A percentile compares a stretch with the other conserved stretches of the same genome.
These are phyloP conservation scores for Riparia riparia DNA, from an alignment of 2,113 vertebrate genomes.

Conservation along the genomic window DNA sequence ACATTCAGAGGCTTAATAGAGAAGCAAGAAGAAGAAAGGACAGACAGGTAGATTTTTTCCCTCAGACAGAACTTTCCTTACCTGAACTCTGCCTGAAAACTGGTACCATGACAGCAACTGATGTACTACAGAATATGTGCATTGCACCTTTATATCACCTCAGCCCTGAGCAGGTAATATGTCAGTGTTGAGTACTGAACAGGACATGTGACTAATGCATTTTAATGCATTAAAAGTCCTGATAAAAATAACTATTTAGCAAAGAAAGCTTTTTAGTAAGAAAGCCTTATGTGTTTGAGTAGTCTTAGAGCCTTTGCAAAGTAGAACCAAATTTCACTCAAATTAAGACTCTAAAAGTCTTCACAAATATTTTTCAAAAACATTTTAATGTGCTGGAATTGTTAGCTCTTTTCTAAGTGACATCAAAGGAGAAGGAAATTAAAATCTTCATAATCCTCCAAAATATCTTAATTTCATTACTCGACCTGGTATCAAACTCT, in stretches of 20 bases:
- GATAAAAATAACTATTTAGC: constrained; percentile 58
- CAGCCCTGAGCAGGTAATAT: neutral
- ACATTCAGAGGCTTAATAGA: neutral
- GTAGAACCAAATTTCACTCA: constrained; percentile 4
- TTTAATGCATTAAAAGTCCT: constrained; percentile 46
- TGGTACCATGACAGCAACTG: neutral
- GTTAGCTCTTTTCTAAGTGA: constrained; percentile 16
- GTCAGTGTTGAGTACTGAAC: neutral
- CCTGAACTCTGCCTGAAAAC: neutral
- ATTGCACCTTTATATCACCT: constrained; percentile 38
- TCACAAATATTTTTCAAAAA: constrained; percentile 37
- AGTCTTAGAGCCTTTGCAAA: constrained; percentile 12
- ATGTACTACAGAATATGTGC: neutral
- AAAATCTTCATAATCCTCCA: constrained; percentile 13
- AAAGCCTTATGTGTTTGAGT: neutral
- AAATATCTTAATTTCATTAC: constrained; percentile 35
- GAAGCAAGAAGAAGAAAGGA: neutral
- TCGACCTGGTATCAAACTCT: neutral
- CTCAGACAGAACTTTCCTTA: neutral
- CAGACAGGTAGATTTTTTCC: neutral
- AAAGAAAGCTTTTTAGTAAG: constrained; percentile 50
- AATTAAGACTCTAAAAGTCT: constrained; percentile 44
- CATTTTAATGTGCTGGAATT: constrained; percentile 16
- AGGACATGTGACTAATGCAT: constrained; percentile 40
- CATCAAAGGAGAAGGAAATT: constrained; percentile 30